Evolutionary conservation across 2,888 invertebrate genomes (phyloP).

Genomic region (Spisula solida): DNA sequence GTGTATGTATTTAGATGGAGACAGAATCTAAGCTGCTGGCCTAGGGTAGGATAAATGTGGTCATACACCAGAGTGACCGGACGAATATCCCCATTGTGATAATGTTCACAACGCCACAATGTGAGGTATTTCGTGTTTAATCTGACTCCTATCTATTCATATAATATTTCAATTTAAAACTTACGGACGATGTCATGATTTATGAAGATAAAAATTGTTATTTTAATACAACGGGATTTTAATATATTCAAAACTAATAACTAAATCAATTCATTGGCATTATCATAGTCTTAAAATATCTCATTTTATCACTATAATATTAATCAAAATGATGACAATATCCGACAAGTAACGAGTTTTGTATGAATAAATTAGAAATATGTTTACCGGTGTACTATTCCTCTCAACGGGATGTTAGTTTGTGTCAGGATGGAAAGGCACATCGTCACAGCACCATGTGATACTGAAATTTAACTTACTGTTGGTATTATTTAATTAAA

Average conservation of each 20-base stretch:
- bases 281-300: not conserved
- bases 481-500: too few relatives aligned
- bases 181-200: not conserved
- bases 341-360: not conserved
- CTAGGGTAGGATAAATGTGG: too few relatives aligned
- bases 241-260: not conserved
- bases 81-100: too few relatives aligned
- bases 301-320: not conserved
- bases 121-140: too few relatives aligned
- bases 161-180: not conserved
- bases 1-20: too few relatives aligned
- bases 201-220: slow-evolving; percentile 14
- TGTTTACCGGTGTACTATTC: not conserved
- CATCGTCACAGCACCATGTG: not conserved
- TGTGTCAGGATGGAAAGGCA: not conserved
- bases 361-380: not conserved
- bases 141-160: too few relatives aligned
- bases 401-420: not conserved
- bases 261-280: slow-evolving; percentile 8
- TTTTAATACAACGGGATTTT: not conserved
- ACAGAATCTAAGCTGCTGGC: too few relatives aligned
- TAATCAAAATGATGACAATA: slow-evolving; percentile 1
- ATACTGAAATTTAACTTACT: too few relatives aligned
- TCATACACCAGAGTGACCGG: too few relatives aligned
- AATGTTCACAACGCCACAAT: too few relatives aligned